Evolutionary conservation across 2,888 invertebrate species (phyloP).

Genomic region (Rhingia rostrata): DNA sequence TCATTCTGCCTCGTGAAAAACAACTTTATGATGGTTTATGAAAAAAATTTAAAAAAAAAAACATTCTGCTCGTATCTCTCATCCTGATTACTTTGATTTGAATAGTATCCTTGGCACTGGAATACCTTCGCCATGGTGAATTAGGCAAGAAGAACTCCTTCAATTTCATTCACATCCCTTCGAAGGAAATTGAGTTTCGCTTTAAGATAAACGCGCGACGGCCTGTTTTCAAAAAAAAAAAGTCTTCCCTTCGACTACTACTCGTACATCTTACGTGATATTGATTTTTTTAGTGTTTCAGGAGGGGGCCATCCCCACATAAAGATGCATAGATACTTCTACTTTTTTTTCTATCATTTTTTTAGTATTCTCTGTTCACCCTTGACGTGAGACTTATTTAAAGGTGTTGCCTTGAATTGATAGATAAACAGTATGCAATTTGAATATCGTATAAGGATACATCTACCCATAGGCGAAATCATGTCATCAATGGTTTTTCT

Average conservation of each 20-base stretch:
- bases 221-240: conserved; percentile 40
- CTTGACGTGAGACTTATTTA: conserved; percentile 56
- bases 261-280: conserved; percentile 28
- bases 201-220: conserved; percentile 69
- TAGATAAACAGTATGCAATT: conserved; percentile 73
- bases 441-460: conserved; percentile 65
- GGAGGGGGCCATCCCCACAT: neutral
- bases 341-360: conserved; percentile 2
- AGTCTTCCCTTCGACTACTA: conserved; percentile 25
- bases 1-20: conserved; percentile 17
- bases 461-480: conserved; percentile 40
- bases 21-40: conserved; percentile 54
- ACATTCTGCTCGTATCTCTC: conserved; percentile 53
- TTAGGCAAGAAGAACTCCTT: conserved; percentile 54
- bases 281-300: conserved; percentile 53
- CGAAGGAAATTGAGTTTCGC: conserved; percentile 72
- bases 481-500: conserved; percentile 66
- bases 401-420: conserved; percentile 72
- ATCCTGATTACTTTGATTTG: conserved; percentile 67
- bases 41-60: neutral
- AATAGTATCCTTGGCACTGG: conserved; percentile 15
- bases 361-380: conserved; percentile 28
- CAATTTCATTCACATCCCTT: conserved; percentile 71
- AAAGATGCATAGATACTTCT: conserved; percentile 26
- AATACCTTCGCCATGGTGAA: conserved; percentile 36